These are phyloP conservation scores for Panulirus ornatus DNA, from an alignment of 1,140 invertebrate genomes.

Conservation along the genomic window DNA sequence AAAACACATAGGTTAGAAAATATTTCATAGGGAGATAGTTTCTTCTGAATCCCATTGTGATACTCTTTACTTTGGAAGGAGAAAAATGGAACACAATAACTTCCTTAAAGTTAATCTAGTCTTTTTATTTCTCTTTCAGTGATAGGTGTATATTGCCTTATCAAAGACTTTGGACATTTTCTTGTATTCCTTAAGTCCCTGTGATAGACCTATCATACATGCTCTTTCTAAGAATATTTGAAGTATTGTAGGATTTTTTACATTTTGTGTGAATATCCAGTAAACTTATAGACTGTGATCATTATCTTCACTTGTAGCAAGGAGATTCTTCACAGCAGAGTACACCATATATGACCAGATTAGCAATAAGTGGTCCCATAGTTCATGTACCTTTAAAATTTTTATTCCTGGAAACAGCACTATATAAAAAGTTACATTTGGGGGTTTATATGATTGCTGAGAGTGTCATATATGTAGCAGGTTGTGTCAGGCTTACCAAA, in stretches of 20 bases:
- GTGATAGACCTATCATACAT: slow-evolving; percentile 71
- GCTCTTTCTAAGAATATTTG: slow-evolving; percentile 70
- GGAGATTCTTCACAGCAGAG: slow-evolving; percentile 23
- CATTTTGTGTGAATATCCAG: slow-evolving; percentile 61
- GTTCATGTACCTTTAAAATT: slow-evolving; percentile 19
- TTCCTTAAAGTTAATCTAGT: slow-evolving; percentile 65
- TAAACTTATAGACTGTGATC: slow-evolving; percentile 68
- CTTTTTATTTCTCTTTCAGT: slow-evolving; percentile 59
- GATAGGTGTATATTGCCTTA: slow-evolving; percentile 70
- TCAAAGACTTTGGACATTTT: slow-evolving; percentile 68
- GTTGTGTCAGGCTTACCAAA: slow-evolving; percentile 57
- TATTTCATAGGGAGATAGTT: slow-evolving; percentile 51
- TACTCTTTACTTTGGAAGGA: slow-evolving; percentile 59
- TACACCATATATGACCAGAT: slow-evolving; percentile 58
- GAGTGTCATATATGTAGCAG: slow-evolving; percentile 48
- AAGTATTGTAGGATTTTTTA: slow-evolving; percentile 70
- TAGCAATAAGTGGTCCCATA: slow-evolving; percentile 62
- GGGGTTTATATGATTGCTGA: slow-evolving; percentile 35
- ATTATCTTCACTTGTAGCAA: slow-evolving; percentile 56
- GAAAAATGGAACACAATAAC: slow-evolving; percentile 55
- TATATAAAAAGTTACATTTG: not conserved
- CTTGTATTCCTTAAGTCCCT: slow-evolving; percentile 72
- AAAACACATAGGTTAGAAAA: slow-evolving; percentile 40
- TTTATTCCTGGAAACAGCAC: not conserved
- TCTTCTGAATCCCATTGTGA: slow-evolving; percentile 63